Base-by-base conservation (phyloP, 2,888 invertebrate genomes). In the Gryllus longicercus region DNA sequence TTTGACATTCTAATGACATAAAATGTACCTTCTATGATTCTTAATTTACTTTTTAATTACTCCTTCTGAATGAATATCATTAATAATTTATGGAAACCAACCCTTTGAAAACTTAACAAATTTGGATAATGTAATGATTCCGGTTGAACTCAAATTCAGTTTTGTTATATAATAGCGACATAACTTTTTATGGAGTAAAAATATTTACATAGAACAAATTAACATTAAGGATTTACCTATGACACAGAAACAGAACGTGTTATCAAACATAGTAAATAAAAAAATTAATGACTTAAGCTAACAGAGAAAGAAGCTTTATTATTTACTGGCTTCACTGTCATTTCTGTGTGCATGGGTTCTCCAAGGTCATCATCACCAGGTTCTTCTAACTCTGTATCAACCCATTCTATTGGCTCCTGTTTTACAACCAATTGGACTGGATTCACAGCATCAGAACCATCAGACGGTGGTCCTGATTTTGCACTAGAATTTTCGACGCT, bases 371-470 rank as follows among this genome's bases (percentile, higher is more conserved):
- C 83, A 50, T 80, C 81, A 50, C 78, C 78, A 12, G 51, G 80
- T 1, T 91, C 88, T 83, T 92, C 92, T 81, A 91, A 91, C 81
- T 91, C 86, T 25, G 80, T 63, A 83, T 91, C 92, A 79, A 91
- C 91, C 94, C 95, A 95, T 83, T 94, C 94, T 14, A 91, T 87
- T 10, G 93, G 93, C 84, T 93, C 93, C 84, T 93, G 91, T 85
- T 91, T 91, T 11, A 85, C 84, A n/a, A 84, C 81, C 12, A 85
- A 74, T 4, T 81, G 81, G 23, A 81, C 79, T 11, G 81, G 79
- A 74, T 79, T 76, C 16, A 78, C 25, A 11, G 25, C 78, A 18
- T 77, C 23, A 25, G 51, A 76, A 49, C 63, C 51, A 50, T 79
- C 81, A 21, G 38, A 51, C 5, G 77, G 77, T 38, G 21, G 16